phyloP scores from a whole-genome alignment of 2,113 vertebrate genomes.

The Probosciger aterrimus region DNA sequence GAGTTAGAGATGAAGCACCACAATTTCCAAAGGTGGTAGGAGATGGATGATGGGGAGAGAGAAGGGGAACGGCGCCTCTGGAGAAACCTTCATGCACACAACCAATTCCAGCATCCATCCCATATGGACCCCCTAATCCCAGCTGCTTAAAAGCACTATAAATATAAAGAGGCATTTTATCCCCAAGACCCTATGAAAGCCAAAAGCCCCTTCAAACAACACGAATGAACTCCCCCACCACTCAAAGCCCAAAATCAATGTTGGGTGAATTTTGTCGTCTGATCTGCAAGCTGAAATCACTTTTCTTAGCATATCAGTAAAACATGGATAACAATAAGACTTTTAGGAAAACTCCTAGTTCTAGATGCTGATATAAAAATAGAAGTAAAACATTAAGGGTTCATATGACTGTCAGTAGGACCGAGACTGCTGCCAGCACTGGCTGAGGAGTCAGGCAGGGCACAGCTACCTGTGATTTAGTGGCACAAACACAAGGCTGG shows the following conservation, averaged over 20 bases:
- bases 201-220: background rate
- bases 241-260: background rate
- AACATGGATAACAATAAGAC: background rate
- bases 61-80: background rate
- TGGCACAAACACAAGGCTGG: background rate
- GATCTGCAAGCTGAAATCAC: background rate
- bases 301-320: background rate
- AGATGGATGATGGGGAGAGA: background rate
- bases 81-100: background rate
- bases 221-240: background rate
- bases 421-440: background rate
- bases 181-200: background rate
- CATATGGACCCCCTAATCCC: background rate
- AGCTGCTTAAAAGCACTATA: fast-evolving
- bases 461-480: background rate
- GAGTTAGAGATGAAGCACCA: background rate
- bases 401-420: fast-evolving
- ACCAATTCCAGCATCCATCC: background rate
- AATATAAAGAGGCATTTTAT: background rate
- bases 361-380: background rate
- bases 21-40: background rate
- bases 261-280: background rate
- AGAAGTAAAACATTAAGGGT: background rate
- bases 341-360: background rate
- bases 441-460: background rate